Conservation (phyloP, 2,888 invertebrate genomes). For the Atethmia centrago region DNA sequence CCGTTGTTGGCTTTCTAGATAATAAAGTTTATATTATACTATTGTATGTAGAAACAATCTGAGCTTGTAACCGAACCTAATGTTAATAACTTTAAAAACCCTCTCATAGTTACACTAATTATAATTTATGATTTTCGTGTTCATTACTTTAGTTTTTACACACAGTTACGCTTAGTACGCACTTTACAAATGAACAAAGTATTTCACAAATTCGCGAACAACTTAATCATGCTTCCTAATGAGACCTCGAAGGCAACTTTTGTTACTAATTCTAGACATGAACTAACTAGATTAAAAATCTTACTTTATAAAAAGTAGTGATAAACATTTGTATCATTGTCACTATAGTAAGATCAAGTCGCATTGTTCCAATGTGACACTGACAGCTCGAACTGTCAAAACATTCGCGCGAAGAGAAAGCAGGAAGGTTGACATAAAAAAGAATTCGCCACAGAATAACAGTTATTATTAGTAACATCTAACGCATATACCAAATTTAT, state of each 20-base stretch:
- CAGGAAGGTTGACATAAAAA: slow-evolving; percentile 60
- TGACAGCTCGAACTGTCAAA: slow-evolving; percentile 56
- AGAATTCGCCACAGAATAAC: slow-evolving; percentile 72
- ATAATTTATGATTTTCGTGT: neutral
- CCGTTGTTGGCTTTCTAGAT: slow-evolving; percentile 28
- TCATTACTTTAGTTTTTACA: neutral
- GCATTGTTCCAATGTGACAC: slow-evolving; percentile 49
- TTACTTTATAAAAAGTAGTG: neutral
- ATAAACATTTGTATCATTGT: slow-evolving; percentile 30
- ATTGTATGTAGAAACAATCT: neutral
- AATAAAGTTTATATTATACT: slow-evolving; percentile 33
- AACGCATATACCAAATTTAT: slow-evolving; percentile 78
- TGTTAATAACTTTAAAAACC: too few species aligned
- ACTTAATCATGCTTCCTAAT: slow-evolving; percentile 40
- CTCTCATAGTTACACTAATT: neutral
- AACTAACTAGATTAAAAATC: slow-evolving; percentile 5
- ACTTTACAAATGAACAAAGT: neutral
- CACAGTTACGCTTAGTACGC: neutral
- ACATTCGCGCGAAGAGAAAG: slow-evolving; percentile 64
- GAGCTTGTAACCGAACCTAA: neutral
- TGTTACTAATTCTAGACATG: slow-evolving; percentile 18
- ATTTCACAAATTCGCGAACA: slow-evolving; percentile 11
- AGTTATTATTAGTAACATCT: slow-evolving; percentile 67
- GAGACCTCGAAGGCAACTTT: slow-evolving; percentile 11
- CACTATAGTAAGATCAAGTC: slow-evolving; percentile 18